Evolutionary conservation across 2,888 invertebrate species (phyloP), one percentile per base, ranked within the genome.

Genomic region (Epinotia bilunana): DNA sequence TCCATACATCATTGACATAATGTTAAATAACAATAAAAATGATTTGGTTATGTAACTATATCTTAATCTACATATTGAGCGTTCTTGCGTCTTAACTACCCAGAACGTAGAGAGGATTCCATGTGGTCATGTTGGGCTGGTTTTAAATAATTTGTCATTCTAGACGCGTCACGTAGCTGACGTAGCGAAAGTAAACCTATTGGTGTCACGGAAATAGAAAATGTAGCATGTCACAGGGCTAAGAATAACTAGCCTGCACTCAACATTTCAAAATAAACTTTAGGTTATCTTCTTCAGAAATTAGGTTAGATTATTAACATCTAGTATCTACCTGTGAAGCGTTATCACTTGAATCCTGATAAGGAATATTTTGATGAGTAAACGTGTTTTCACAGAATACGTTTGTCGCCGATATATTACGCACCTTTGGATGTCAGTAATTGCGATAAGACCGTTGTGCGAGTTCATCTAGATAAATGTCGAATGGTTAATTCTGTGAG

Each of bases 401-500:
- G 76, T 80, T 78, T 58, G 69, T 77, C 76, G 76, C 67, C 68
- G 77, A 78, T 76, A 77, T 74, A 74, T 72, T 74, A 33, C 82
- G 80, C 82, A 79, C 82, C 79, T 80, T 80, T 77, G 75, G 79
- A 78, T 82, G 81, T 79, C 79, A 78, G 69, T 67, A 76, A 76
- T 63, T 70, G 76, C 78, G 82, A 83, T 84, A 85, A 83, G 80
- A 79, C 76, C 72, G 76, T 76, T 77, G 80, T 80, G 78, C 3
- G 23, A 28, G 23, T 82, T 80, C 78, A 77, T 78, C 79, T 80
- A 81, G 83, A 84, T 86, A 80, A 89, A 87, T 89, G 88, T 86
- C 86, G 86, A 87, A 85, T 85, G 87, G 89, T 91, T 91, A 91
- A 91, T 89, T 92, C 85, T 82, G 90, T 81, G 86, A 84, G 83